phyloP scores from a whole-genome alignment of 2,113 vertebrate genomes.

The Corythornis cristatus region DNA sequence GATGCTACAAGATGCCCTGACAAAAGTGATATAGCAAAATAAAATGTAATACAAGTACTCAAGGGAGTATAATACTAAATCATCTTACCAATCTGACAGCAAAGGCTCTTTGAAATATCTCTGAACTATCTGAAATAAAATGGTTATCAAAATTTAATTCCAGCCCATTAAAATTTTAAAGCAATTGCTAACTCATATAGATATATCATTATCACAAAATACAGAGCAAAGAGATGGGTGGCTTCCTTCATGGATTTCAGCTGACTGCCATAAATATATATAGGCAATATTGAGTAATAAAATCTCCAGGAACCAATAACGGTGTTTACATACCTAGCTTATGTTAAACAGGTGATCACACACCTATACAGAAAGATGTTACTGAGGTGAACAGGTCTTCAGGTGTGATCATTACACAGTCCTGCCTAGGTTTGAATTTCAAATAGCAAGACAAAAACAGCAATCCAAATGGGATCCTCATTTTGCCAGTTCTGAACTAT shows the following conservation, averaged over 20 bases:
- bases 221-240: neutral
- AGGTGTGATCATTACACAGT: neutral
- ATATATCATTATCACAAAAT: neutral
- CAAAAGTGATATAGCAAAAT: neutral
- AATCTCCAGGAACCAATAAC: neutral
- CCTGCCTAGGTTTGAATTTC: neutral
- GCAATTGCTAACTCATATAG: neutral
- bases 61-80: neutral
- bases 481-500: neutral
- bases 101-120: neutral
- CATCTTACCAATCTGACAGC: neutral
- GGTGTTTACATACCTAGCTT: neutral
- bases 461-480: neutral
- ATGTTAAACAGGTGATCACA: neutral
- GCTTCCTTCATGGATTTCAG: neutral
- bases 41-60: neutral
- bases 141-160: neutral
- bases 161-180: neutral
- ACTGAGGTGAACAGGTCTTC: neutral
- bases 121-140: neutral
- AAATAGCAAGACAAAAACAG: neutral
- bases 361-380: neutral
- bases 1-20: neutral
- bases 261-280: neutral
- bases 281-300: neutral